Conservation (phyloP, 2,113 vertebrate species). For the Epinephelus moara region DNA sequence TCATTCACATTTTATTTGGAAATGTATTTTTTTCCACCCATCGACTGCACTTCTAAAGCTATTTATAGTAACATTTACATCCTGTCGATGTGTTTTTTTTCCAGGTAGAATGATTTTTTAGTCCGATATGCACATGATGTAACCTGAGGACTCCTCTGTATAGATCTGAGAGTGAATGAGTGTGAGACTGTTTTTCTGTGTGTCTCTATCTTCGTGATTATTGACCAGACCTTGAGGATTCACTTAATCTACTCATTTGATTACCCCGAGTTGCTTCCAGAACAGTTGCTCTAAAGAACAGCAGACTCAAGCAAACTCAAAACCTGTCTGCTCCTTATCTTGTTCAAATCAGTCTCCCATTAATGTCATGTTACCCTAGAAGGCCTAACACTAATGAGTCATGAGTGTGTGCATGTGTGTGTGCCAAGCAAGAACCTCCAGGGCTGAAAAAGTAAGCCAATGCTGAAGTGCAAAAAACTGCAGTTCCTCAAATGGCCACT, state of each 20-base stretch:
- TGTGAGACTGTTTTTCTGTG: background rate
- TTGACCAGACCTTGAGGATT: background rate
- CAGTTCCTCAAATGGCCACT: too few relatives aligned
- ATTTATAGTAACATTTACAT: background rate
- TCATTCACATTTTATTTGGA: background rate
- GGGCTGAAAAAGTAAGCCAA: too few relatives aligned
- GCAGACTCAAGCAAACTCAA: background rate
- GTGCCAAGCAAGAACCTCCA: too few relatives aligned
- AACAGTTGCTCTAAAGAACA: background rate
- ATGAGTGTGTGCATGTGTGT: background rate
- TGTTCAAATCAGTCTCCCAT: background rate
- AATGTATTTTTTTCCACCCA: background rate
- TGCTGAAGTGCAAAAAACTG: too few relatives aligned
- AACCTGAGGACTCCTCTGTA: background rate
- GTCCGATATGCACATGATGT: background rate
- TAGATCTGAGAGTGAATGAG: constrained; percentile 5
- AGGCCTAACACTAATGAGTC: background rate
- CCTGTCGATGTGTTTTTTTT: background rate
- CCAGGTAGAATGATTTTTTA: background rate
- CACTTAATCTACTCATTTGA: background rate
- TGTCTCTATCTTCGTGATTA: background rate
- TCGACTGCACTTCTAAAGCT: background rate
- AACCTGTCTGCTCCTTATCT: background rate
- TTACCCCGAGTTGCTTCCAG: background rate
- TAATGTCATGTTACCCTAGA: background rate